Percentiles rank a stretch among this genome's conserved stretches.
These are phyloP conservation scores for Polymixis flavicincta DNA, from an alignment of 2,888 invertebrate genomes.

Conservation along the genomic window DNA sequence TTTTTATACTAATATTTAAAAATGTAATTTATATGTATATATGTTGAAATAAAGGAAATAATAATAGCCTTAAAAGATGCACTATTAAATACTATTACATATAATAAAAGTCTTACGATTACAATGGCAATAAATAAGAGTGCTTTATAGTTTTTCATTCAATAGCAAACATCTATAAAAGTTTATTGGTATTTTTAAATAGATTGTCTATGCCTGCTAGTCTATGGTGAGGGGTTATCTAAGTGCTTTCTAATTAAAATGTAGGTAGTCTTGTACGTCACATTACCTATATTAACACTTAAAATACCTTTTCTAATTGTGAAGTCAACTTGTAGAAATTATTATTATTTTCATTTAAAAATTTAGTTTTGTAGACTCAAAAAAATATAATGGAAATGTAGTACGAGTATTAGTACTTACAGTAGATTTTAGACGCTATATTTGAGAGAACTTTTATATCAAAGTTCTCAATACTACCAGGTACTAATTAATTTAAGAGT, in stretches of 20 bases:
- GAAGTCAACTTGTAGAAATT: neutral
- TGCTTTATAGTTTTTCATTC: slow-evolving; percentile 53
- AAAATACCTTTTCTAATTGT: neutral
- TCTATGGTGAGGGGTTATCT: neutral
- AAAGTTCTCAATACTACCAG: too few species aligned
- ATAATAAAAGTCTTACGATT: slow-evolving; percentile 22
- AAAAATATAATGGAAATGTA: too few species aligned
- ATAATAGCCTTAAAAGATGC: neutral
- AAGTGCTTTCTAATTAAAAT: slow-evolving; percentile 12
- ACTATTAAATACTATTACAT: slow-evolving; percentile 20
- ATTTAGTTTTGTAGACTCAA: too few species aligned
- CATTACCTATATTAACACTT: neutral
- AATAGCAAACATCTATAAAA: slow-evolving; percentile 43
- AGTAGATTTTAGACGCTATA: neutral
- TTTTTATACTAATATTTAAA: too few species aligned
- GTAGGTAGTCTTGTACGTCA: too few species aligned
- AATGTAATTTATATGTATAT: too few species aligned
- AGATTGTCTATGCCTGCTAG: slow-evolving; percentile 27
- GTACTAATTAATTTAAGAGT: neutral
- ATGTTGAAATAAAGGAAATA: too few species aligned
- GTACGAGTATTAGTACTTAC: too few species aligned
- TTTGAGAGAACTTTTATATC: neutral
- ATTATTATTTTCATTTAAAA: neutral
- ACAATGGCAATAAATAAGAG: slow-evolving; percentile 37
- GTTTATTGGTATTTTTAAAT: slow-evolving; percentile 59